phyloP scores from a whole-genome alignment of 2,113 vertebrate genomes.

The Benitochromis conjunctus region DNA sequence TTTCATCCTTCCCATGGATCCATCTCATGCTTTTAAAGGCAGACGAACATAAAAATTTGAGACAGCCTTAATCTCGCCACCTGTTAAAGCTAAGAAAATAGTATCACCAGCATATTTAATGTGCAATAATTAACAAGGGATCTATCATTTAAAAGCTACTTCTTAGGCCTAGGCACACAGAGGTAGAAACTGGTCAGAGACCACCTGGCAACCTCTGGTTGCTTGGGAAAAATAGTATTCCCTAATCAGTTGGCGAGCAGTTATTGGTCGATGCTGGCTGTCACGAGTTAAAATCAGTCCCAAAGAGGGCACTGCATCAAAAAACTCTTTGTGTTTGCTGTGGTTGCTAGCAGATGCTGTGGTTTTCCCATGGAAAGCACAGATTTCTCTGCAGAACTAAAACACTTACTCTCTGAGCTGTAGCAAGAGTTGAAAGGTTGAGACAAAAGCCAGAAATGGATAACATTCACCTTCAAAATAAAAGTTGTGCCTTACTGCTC shows the following conservation, averaged over 20 bases:
- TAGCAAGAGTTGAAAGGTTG: background rate
- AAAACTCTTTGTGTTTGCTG: background rate
- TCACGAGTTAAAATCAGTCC: background rate
- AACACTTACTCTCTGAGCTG: background rate
- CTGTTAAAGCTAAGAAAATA: background rate
- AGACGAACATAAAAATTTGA: background rate
- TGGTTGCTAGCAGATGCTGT: background rate
- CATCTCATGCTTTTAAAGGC: background rate
- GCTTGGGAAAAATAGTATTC: background rate
- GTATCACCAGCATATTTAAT: background rate
- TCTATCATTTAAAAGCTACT: background rate
- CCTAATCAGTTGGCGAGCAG: fast-evolving
- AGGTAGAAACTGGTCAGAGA: background rate
- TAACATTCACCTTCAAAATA: background rate
- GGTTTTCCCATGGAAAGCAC: background rate
- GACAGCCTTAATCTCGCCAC: background rate
- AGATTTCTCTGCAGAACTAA: fast-evolving
- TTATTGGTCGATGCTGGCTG: background rate
- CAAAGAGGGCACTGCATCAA: background rate
- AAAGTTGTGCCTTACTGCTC: background rate
- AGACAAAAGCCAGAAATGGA: background rate
- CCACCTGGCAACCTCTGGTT: background rate
- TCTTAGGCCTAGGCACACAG: background rate
- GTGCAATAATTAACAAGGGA: background rate
- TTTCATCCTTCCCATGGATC: background rate